Evolutionary conservation across 2,888 invertebrate species (phyloP).

Genomic region (Adela reaumurella): DNA sequence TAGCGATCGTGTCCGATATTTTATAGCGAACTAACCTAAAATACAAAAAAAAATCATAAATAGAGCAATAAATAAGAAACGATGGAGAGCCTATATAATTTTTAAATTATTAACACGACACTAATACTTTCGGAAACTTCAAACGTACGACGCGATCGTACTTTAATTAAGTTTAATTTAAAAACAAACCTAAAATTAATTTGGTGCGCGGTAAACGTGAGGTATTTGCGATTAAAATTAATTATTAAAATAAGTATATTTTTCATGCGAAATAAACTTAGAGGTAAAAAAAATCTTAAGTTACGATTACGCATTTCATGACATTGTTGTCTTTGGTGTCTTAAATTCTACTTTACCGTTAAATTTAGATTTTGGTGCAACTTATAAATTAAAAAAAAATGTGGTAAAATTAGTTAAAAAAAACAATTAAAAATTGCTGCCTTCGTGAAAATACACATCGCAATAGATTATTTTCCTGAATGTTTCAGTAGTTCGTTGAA

Average conservation of each 20-base stretch:
- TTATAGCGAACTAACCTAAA: no score
- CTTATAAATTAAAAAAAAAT: constrained; percentile 14
- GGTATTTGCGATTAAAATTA: constrained; percentile 24
- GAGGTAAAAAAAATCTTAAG: constrained; percentile 6
- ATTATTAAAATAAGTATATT: not conserved
- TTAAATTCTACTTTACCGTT: constrained; percentile 34
- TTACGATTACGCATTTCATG: constrained; percentile 38
- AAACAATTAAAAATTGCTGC: not conserved
- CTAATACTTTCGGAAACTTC: not conserved
- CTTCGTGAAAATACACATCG: constrained; percentile 13
- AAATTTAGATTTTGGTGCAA: constrained; percentile 15
- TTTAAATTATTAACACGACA: not conserved
- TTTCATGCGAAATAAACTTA: constrained; percentile 11
- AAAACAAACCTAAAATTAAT: constrained; percentile 17
- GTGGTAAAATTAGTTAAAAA: constrained; percentile 1
- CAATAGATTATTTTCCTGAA: no score
- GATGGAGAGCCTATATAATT: not conserved
- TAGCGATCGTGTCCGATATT: no score
- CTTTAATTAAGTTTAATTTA: not conserved
- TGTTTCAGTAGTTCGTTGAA: no score
- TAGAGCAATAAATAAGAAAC: no score
- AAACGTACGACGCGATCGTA: not conserved
- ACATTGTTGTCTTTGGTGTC: constrained; percentile 48
- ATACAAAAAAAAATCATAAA: no score
- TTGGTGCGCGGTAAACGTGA: constrained; percentile 56